Evolutionary conservation across 2,113 vertebrate species (phyloP), one percentile per base, ranked within the genome.

Genomic region (Ctenomys sociabilis): DNA sequence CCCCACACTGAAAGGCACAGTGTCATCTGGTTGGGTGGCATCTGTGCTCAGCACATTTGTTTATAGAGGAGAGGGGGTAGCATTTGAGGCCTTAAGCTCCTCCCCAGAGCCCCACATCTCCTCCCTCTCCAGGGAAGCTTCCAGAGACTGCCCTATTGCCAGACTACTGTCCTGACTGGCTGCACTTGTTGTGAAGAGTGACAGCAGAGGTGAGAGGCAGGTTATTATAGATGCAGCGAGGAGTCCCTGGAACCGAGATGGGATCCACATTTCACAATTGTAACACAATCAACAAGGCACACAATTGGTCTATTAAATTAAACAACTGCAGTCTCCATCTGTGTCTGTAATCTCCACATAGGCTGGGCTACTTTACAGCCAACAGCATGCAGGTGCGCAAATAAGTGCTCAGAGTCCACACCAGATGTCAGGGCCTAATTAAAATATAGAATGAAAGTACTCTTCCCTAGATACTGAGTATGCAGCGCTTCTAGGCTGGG

Each of bases 341-440:
- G 97, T 54, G 95, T 52, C 40, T 12, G 80, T 94, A 90, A 95
- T 97, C 88, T 96, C 92, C 80, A 93, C 89, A 35, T 68, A 93
- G 66, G 63, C 91, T 57, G 54, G 40, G 37, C 59, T 83, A 88
- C 68, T 96, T 94, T 70, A 73, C 57, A 96, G 91, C 78, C 95
- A 96, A 93, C 85, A 97, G 93, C 91, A 85, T 82, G 87, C 96
- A 97, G 96, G 96, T 98, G 86, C 97, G 92, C 93, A 98, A 97
- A 98, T 94, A 97, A 98, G 57, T 43, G 85, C 90, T 94, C 89
- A 30, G 0, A 75, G 95, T 37, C 93, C 85, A 80, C 52, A 85
- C 28, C 95, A 98, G 98, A 95, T 98, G 96, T 97, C 97, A 96
- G 77, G 73, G 82, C 80, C 96, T 97, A 96, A 98, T 98, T 97